These are phyloP conservation scores for Morus bassanus DNA, from an alignment of 2,797 vertebrate species.

Conservation along the genomic window DNA sequence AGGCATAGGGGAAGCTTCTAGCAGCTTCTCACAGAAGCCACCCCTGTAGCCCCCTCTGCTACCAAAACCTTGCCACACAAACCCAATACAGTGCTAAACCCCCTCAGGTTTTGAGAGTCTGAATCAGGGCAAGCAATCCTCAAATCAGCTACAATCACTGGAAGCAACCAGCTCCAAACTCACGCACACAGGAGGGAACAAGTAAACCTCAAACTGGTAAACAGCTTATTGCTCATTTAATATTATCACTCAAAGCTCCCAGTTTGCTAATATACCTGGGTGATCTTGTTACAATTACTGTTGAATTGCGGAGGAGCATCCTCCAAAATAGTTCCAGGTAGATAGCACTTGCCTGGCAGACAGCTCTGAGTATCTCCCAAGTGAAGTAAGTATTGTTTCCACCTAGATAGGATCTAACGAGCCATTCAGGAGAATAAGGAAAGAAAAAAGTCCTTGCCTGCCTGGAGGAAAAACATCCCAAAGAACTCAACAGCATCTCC, in stretches of 20 bases:
- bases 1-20: no score
- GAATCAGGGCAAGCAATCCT: neutral
- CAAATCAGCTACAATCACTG: neutral
- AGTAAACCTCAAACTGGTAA: neutral
- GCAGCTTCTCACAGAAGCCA: no score
- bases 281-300: constrained; percentile 13
- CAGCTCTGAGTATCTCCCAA: neutral
- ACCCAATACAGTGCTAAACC: neutral
- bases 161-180: neutral
- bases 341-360: neutral
- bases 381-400: constrained; percentile 14
- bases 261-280: neutral
- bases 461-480: constrained; percentile 11
- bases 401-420: constrained; percentile 26
- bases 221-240: constrained; percentile 18
- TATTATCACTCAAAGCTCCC: neutral
- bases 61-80: no score
- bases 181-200: neutral
- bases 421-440: neutral
- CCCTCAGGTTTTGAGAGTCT: neutral
- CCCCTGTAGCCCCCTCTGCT: no score
- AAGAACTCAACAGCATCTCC: neutral
- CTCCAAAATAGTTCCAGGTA: constrained; percentile 9
- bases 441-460: neutral
- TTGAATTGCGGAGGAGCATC: neutral